phyloP scores from a whole-genome alignment of 1,140 invertebrate species.

The Sitophilus oryzae region DNA sequence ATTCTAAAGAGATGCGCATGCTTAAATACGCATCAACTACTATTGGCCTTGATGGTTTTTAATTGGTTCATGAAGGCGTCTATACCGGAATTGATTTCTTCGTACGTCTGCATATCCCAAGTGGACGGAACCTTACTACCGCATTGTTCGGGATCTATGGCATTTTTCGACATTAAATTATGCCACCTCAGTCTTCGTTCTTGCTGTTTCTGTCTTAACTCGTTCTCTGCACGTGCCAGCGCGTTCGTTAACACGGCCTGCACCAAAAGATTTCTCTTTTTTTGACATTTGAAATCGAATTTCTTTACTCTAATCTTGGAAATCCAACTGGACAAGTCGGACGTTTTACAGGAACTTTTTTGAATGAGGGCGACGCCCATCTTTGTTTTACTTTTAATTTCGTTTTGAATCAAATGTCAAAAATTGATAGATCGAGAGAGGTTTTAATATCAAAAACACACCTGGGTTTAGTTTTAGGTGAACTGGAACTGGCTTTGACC shows the following conservation, averaged over 20 bases:
- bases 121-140: constrained; percentile 5
- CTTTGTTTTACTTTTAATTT: no score
- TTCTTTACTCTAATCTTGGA: constrained; percentile 46
- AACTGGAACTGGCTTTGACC: constrained; percentile 7
- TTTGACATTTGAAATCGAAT: constrained; percentile 38
- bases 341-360: constrained; percentile 26
- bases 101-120: constrained; percentile 27
- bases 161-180: constrained; percentile 37
- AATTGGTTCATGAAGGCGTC: constrained; percentile 37
- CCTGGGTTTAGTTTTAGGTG: constrained; percentile 19
- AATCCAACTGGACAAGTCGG: constrained; percentile 47
- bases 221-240: constrained; percentile 42
- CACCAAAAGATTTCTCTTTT: constrained; percentile 44
- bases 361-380: no score
- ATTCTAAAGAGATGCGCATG: no score
- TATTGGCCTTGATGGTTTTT: constrained; percentile 29
- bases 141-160: constrained; percentile 12
- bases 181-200: constrained; percentile 44
- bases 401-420: no score
- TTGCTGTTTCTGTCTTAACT: constrained; percentile 45
- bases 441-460: constrained; percentile 26
- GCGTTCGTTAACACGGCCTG: constrained; percentile 46
- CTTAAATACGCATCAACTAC: no score
- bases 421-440: not conserved
- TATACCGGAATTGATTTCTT: constrained; percentile 34